Evolutionary conservation across 2,113 vertebrate species (phyloP).

Genomic region (Coracopsis vasa): DNA sequence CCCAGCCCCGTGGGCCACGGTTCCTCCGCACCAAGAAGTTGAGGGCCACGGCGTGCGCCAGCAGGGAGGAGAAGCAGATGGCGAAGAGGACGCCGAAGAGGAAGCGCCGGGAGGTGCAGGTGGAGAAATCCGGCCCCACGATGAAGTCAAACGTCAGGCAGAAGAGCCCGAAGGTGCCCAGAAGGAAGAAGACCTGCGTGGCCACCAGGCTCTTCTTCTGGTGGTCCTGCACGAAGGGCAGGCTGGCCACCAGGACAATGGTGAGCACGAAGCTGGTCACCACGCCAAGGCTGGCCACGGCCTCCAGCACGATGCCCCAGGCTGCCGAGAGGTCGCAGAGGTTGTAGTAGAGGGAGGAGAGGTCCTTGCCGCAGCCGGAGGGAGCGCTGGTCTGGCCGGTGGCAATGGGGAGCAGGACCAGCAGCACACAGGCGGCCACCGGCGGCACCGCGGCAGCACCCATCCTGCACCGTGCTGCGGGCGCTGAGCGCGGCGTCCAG

Average conservation of each 20-base stretch:
- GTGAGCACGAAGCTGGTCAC: conserved; percentile 82
- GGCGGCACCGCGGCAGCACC: neutral
- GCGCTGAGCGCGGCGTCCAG: neutral
- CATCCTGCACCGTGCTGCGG: conserved; percentile 40
- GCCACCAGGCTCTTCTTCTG: conserved; percentile 79
- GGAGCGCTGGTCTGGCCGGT: conserved; percentile 59
- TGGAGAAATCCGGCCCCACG: conserved; percentile 84
- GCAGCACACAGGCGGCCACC: neutral
- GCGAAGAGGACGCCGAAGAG: conserved; percentile 91
- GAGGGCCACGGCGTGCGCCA: conserved; percentile 82
- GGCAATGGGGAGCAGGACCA: neutral
- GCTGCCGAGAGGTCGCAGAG: conserved; percentile 82
- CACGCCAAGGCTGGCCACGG: conserved; percentile 80
- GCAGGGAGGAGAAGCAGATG: conserved; percentile 89
- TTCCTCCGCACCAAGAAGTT: conserved; percentile 80
- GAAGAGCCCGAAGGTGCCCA: conserved; percentile 88
- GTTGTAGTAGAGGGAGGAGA: conserved; percentile 87
- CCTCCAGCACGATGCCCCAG: conserved; percentile 92
- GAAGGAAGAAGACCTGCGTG: conserved; percentile 80
- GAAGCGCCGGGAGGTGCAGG: conserved; percentile 88
- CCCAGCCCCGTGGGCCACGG: conserved; percentile 76
- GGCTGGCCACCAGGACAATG: conserved; percentile 85
- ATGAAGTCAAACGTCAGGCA: conserved; percentile 90
- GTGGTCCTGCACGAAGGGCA: conserved; percentile 82
- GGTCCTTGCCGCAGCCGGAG: conserved; percentile 76